Conservation (phyloP, 2,888 invertebrate genomes). For the Drosophila anomalata region DNA sequence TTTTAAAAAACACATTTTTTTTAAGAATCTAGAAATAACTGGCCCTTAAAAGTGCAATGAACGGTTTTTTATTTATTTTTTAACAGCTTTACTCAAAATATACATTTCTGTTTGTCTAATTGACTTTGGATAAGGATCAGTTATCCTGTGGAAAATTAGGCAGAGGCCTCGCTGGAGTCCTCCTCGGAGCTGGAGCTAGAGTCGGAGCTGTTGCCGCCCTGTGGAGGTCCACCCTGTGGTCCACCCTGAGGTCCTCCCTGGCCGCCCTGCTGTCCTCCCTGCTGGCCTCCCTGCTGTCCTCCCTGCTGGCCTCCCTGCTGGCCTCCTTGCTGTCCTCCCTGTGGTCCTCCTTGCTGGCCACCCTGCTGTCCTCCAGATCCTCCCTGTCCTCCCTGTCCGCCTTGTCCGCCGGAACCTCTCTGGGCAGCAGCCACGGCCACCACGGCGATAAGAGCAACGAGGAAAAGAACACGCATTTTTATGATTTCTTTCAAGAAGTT, state of each 20-base stretch:
- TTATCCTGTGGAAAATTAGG: constrained; percentile 4
- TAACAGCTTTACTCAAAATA: not conserved
- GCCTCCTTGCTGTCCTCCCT: not conserved
- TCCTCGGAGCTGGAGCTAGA: constrained; percentile 19
- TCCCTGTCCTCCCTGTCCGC: not conserved
- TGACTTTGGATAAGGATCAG: not conserved
- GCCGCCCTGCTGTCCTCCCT: not conserved
- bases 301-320: constrained; percentile 8
- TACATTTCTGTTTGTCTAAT: constrained; percentile 14
- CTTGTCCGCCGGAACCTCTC: not conserved
- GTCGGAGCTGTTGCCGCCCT: constrained; percentile 15
- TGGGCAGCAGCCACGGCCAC: not conserved
- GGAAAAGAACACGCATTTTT: constrained; percentile 30
- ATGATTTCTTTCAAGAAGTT: not conserved
- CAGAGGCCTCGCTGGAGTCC: constrained; percentile 12
- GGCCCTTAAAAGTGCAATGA: not conserved
- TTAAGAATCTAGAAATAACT: not conserved
- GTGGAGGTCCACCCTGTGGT: constrained; percentile 16
- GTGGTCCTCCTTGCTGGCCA: not conserved
- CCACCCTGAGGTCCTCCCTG: not conserved
- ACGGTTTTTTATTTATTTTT: constrained; percentile 1
- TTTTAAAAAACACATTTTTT: too few species aligned
- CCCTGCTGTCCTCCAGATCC: not conserved
- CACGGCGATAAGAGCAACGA: constrained; percentile 23
- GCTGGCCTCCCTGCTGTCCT: not conserved